These are phyloP conservation scores for Spea bombifrons DNA, from an alignment of 2,113 vertebrate genomes.

Conservation along the genomic window DNA sequence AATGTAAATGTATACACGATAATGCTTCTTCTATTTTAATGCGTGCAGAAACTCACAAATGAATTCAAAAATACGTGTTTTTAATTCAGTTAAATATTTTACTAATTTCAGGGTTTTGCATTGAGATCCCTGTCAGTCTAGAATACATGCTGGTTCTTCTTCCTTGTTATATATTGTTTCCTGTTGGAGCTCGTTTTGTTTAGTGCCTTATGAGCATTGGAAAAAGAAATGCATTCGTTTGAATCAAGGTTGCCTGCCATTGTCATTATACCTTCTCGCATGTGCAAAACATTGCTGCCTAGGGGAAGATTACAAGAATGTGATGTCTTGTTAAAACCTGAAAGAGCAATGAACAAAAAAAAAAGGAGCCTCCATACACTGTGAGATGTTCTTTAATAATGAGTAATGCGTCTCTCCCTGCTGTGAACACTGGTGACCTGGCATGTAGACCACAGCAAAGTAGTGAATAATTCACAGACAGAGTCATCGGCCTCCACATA, in stretches of 20 bases:
- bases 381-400: conserved; percentile 56
- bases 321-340: conserved; percentile 73
- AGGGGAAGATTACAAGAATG: conserved; percentile 73
- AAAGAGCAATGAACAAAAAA: conserved; percentile 57
- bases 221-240: neutral
- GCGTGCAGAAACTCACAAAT: too few species aligned
- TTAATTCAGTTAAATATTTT: too few species aligned
- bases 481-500: conserved; percentile 63
- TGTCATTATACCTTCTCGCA: conserved; percentile 55
- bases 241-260: conserved; percentile 54
- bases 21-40: too few species aligned
- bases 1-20: too few species aligned
- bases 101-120: too few species aligned
- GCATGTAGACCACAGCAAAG: conserved; percentile 61
- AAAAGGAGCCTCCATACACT: conserved; percentile 54
- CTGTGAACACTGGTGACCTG: conserved; percentile 61
- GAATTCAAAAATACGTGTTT: too few species aligned
- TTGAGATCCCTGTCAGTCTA: too few species aligned
- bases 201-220: conserved; percentile 58
- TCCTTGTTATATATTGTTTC: conserved; percentile 16
- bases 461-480: conserved; percentile 65
- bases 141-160: too few species aligned
- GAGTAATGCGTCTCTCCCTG: conserved; percentile 62
- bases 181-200: conserved; percentile 53
- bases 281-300: conserved; percentile 63